phyloP scores from a whole-genome alignment of 2,797 vertebrate genomes.

The Tangara arthus region DNA sequence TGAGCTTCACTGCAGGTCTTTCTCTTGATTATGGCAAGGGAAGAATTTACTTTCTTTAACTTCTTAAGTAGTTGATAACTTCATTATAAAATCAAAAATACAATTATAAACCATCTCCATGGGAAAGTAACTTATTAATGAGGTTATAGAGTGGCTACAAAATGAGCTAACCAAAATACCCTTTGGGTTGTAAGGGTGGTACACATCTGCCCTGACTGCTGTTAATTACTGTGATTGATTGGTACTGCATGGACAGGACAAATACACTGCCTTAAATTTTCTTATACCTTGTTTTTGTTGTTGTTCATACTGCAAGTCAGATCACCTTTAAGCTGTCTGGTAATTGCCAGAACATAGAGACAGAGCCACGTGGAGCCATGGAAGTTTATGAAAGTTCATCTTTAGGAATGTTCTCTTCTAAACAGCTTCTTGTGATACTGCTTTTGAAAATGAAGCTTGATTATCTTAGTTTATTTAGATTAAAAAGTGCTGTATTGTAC shows the following conservation, averaged over 20 bases:
- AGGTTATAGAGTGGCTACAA: background rate
- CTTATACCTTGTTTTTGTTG: background rate
- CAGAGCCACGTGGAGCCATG: background rate
- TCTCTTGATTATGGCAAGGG: background rate
- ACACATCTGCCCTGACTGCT: background rate
- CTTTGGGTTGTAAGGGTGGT: background rate
- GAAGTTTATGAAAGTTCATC: background rate
- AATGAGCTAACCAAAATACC: background rate
- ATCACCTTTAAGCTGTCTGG: background rate
- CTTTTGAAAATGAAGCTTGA: background rate
- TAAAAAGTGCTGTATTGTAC: background rate
- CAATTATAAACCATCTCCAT: background rate
- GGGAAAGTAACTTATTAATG: background rate
- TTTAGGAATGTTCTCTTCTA: background rate
- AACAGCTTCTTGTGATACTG: background rate
- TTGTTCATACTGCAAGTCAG: background rate
- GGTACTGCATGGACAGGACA: background rate
- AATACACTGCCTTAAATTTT: background rate
- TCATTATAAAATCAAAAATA: constrained; percentile 23
- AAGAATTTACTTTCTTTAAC: background rate
- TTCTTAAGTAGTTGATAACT: background rate
- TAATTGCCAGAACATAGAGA: background rate
- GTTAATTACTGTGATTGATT: background rate
- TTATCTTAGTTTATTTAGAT: background rate
- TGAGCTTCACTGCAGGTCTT: background rate